Conservation (phyloP, 2,888 invertebrate species). For the Brachycybe producta region DNA sequence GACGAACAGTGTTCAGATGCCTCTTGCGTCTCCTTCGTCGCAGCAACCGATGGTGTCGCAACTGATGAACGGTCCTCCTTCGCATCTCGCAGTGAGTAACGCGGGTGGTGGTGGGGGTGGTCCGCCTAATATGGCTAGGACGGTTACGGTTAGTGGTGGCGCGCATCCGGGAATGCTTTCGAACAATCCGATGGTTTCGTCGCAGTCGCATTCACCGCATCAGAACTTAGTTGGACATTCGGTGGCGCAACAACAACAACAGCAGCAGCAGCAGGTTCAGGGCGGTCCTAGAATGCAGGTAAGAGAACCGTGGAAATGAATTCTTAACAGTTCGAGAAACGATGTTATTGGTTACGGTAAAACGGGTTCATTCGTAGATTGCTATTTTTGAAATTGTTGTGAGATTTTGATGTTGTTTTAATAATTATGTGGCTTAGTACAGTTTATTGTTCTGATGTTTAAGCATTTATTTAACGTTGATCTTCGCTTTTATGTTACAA, state of each 20-base stretch:
- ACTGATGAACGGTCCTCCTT: slow-evolving; percentile 31
- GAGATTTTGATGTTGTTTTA: too few species aligned
- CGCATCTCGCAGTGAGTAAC: slow-evolving; percentile 18
- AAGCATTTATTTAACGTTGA: too few species aligned
- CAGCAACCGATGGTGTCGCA: slow-evolving; percentile 20
- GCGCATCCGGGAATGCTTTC: slow-evolving; percentile 21
- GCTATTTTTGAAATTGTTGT: too few species aligned
- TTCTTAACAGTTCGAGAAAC: too few species aligned
- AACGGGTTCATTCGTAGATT: too few species aligned
- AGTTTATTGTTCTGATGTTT: too few species aligned
- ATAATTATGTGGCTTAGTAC: too few species aligned
- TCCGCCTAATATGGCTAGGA: slow-evolving; percentile 15
- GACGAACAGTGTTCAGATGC: slow-evolving; percentile 21
- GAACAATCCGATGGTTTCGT: slow-evolving; percentile 15
- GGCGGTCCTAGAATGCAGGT: slow-evolving; percentile 16
- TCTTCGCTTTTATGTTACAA: too few species aligned
- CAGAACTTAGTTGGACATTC: slow-evolving; percentile 23
- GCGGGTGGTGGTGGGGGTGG: slow-evolving; percentile 15
- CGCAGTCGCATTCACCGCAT: slow-evolving; percentile 22
- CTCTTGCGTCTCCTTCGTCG: slow-evolving; percentile 17
- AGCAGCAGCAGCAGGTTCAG: slow-evolving; percentile 11
- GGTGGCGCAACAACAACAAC: neutral
- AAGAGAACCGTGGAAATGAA: too few species aligned
- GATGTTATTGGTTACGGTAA: too few species aligned
- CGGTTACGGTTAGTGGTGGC: slow-evolving; percentile 1